Evolutionary conservation across 2,888 invertebrate species (phyloP).

Genomic region (Ormia ochracea): DNA sequence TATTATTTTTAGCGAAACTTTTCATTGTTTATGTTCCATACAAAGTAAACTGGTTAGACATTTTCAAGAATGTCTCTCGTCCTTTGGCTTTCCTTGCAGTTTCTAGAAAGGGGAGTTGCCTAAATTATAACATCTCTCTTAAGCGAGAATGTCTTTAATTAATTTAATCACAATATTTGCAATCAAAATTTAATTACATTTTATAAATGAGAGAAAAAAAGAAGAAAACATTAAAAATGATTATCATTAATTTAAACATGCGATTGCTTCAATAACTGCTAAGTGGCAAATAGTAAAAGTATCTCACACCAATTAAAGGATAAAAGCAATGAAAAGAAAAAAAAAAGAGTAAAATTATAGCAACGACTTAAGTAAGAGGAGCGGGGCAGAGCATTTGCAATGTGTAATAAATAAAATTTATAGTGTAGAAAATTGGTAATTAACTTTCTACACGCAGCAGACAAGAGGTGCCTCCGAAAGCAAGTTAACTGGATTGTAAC

Average conservation of each 20-base stretch:
- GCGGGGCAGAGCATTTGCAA: constrained; percentile 56
- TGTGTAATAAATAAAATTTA: constrained; percentile 70
- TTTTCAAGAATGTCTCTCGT: too few relatives aligned
- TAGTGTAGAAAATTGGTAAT: constrained; percentile 71
- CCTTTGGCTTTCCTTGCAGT: not conserved
- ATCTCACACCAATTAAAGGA: not conserved
- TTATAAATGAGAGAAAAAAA: constrained; percentile 1
- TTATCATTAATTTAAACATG: constrained; percentile 53
- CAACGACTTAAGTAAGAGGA: constrained; percentile 14
- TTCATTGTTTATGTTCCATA: too few relatives aligned
- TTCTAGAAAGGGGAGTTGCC: not conserved
- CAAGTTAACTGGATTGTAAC: constrained; percentile 44
- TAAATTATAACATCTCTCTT: not conserved
- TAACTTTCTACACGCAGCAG: constrained; percentile 64
- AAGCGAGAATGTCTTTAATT: not conserved
- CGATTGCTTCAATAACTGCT: constrained; percentile 52
- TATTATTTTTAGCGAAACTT: too few relatives aligned
- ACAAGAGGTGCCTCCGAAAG: constrained; percentile 39
- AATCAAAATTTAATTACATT: constrained; percentile 28
- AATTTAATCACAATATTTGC: constrained; percentile 1
- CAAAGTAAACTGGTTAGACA: too few relatives aligned
- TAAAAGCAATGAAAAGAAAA: not conserved
- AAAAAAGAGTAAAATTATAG: too few relatives aligned
- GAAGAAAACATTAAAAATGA: constrained; percentile 10
- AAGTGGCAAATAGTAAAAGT: not conserved